phyloP scores from a whole-genome alignment of 2,888 invertebrate species.

The Octonoba sinensis region DNA sequence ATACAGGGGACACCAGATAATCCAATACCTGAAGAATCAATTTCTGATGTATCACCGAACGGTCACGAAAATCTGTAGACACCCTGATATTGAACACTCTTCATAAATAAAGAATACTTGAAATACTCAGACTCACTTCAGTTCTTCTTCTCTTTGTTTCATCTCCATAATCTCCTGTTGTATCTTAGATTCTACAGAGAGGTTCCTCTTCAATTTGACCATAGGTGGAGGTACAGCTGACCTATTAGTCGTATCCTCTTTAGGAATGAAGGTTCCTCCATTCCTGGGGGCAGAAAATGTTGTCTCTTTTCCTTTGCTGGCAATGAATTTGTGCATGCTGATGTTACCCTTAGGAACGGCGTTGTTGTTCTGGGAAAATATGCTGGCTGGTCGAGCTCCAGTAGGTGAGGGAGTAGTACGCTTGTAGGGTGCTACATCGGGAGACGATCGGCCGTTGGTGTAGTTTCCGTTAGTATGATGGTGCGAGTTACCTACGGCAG shows the following conservation, averaged over 20 bases:
- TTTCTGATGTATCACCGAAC: too few relatives aligned
- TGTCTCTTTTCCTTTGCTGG: slow-evolving; percentile 79
- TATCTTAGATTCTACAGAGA: slow-evolving; percentile 90
- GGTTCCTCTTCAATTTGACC: slow-evolving; percentile 70
- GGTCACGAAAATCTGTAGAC: too few relatives aligned
- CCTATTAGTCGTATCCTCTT: slow-evolving; percentile 15
- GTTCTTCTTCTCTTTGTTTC: slow-evolving; percentile 84
- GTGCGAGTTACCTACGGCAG: slow-evolving; percentile 24
- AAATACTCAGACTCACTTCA: slow-evolving; percentile 76
- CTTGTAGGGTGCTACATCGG: slow-evolving; percentile 40
- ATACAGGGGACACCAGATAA: too few relatives aligned
- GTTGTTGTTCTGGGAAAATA: slow-evolving; percentile 34
- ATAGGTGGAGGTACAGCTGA: slow-evolving; percentile 29
- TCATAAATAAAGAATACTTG: too few relatives aligned
- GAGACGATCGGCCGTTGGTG: slow-evolving; percentile 42
- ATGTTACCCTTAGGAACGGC: slow-evolving; percentile 35
- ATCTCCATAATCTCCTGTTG: slow-evolving; percentile 87
- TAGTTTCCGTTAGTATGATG: slow-evolving; percentile 35
- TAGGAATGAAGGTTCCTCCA: slow-evolving; percentile 7
- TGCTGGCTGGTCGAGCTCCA: slow-evolving; percentile 28
- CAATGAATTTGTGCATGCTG: slow-evolving; percentile 85
- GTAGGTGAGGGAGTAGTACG: slow-evolving; percentile 52
- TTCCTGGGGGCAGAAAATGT: slow-evolving; percentile 69
- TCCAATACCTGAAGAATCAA: too few relatives aligned
- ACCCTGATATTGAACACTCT: too few relatives aligned